Evolutionary conservation across 2,113 vertebrate species (phyloP), one percentile per base, ranked within the genome.

Genomic region (Percina caprodes): DNA sequence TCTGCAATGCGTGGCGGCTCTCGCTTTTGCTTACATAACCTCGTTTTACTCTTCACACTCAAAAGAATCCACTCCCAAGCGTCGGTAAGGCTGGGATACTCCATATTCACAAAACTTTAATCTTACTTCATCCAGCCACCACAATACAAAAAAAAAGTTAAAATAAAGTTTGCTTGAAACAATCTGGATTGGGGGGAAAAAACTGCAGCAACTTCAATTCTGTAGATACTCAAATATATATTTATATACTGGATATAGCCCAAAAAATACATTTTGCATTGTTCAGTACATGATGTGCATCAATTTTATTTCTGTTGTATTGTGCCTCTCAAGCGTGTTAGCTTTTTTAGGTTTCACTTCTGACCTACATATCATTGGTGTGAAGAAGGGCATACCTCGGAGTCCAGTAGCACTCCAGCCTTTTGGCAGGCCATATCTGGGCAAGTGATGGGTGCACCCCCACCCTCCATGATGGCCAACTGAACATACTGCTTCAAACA

Each of bases 401-500:
- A 92, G 91, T 99, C 97, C 79, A 96, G 94, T 30, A 99, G 92
- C 63, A 88, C 93, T 68, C 97, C 97, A 6, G 89, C 93, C 66
- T 94, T 95, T 79, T 94, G 91, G 90, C 98, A 99, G 59, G 95
- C 93, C 94, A 96, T 95, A 90, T 97, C 98, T 39, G 98, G 97
- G 83, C 98, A 99, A 19, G 96, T 97, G 93, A 99, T 96, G 58
- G 97, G 95, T 75, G 96, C 95, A 21, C 98, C 98, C 72, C 96
- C 97, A 3, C 97, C 97, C 83, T 97, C 97, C 87, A 93, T 95
- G 87, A 99, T 96, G 67, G 96, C 95, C 89, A 99, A 86, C 89
- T 95, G 92, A 78, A 97, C 94, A 67, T 99, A 99, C 87, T 97
- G 97, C 88, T 94, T 95, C 89, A 99, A 94, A 94, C 98, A 99